Evolutionary conservation across 1,140 invertebrate species (phyloP).

Genomic region (Papilio machaon): DNA sequence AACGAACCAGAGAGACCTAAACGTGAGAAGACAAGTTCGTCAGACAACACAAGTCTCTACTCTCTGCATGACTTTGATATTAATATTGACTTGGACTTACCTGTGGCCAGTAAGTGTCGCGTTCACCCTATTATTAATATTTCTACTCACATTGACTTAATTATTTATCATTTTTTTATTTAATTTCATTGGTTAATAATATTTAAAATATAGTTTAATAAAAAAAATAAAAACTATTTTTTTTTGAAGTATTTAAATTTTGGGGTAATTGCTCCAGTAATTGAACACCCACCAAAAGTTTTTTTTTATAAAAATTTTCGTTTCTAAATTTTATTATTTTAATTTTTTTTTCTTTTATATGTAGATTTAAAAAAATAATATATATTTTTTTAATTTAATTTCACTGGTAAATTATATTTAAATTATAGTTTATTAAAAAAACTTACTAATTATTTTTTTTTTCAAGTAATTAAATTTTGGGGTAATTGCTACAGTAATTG

Average conservation of each 20-base stretch:
- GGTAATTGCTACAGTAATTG: not conserved
- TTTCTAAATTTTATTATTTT: no score
- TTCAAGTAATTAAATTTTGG: not conserved
- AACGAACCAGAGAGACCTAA: conserved; percentile 46
- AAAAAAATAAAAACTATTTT: no score
- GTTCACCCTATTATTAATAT: not conserved
- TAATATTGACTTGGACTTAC: conserved; percentile 95
- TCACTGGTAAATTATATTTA: no score
- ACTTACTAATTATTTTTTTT: no score
- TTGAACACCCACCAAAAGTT: not conserved
- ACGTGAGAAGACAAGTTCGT: conserved; percentile 51
- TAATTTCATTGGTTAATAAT: no score
- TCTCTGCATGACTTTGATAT: conserved; percentile 98
- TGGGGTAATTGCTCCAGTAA: not conserved
- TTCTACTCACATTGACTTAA: not conserved
- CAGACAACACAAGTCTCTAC: conserved; percentile 90
- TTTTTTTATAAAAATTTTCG: not conserved
- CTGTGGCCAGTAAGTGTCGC: conserved; percentile 86
- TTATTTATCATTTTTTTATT: not conserved
- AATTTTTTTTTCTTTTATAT: not conserved
- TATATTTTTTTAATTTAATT: no score
- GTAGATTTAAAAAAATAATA: no score
- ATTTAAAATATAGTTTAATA: no score
- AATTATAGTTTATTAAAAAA: no score
- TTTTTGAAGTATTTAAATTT: not conserved